Percentiles rank a stretch among this genome's conserved stretches.
Evolutionary conservation across 2,888 invertebrate genomes (phyloP).

Genomic region (Tetramorium bicarinatum): DNA sequence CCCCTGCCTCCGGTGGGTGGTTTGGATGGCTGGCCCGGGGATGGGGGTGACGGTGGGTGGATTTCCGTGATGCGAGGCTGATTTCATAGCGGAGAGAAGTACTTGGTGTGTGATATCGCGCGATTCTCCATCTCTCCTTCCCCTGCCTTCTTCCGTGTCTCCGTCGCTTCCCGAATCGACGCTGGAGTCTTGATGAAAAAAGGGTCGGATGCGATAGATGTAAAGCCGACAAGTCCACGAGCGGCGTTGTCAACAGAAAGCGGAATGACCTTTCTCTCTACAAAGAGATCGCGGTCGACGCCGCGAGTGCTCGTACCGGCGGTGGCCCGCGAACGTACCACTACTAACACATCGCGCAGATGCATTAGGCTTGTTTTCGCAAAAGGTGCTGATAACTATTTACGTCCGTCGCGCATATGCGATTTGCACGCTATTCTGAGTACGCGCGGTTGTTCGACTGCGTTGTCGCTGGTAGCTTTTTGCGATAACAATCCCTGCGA

Average conservation of each 20-base stretch:
- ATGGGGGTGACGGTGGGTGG: slow-evolving; percentile 39
- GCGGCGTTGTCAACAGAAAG: slow-evolving; percentile 36
- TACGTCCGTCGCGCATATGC: slow-evolving; percentile 21
- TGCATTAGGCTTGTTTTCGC: slow-evolving; percentile 50
- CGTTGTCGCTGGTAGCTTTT: slow-evolving; percentile 45
- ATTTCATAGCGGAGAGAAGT: slow-evolving; percentile 55
- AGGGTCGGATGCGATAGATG: slow-evolving; percentile 29
- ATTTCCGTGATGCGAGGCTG: slow-evolving; percentile 57
- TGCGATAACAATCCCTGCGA: slow-evolving; percentile 46
- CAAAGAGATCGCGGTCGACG: slow-evolving; percentile 26
- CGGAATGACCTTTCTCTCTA: slow-evolving; percentile 51
- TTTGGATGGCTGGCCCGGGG: slow-evolving; percentile 40
- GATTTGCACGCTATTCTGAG: slow-evolving; percentile 6
- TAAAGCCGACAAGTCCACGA: slow-evolving; percentile 53
- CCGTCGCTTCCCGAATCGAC: slow-evolving; percentile 21
- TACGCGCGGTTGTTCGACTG: slow-evolving; percentile 1
- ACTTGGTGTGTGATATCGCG: slow-evolving; percentile 43
- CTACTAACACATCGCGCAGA: slow-evolving; percentile 25
- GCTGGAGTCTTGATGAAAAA: slow-evolving; percentile 63
- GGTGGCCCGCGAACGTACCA: not conserved
- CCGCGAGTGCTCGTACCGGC: slow-evolving; percentile 1
- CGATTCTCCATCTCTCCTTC: slow-evolving; percentile 44
- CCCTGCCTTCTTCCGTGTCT: slow-evolving; percentile 22
- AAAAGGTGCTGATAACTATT: slow-evolving; percentile 53
- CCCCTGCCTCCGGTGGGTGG: slow-evolving; percentile 21